Percentiles rank a stretch among this genome's conserved stretches.
Conservation (phyloP, 37 sponge, comb jelly and placozoan species). For the Lycopodina hypogea region DNA sequence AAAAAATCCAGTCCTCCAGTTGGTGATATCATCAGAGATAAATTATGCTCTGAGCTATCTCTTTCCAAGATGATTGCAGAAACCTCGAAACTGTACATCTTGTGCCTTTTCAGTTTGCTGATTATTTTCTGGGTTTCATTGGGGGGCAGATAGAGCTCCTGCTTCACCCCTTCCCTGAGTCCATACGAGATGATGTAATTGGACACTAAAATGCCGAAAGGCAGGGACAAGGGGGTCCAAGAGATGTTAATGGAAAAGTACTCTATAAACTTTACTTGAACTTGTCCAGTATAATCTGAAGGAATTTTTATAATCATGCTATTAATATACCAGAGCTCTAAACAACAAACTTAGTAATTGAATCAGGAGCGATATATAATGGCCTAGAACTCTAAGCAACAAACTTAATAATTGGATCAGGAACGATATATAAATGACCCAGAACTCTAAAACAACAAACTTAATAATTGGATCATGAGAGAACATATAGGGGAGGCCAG, state of each 20-base stretch:
- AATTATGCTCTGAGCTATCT: not conserved
- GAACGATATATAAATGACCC: no score
- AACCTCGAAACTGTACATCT: not conserved
- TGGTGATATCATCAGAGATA: not conserved
- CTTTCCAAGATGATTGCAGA: not conserved
- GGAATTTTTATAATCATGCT: no score
- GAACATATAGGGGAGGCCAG: no score
- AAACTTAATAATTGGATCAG: no score
- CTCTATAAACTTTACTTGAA: not conserved
- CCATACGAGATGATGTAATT: not conserved
- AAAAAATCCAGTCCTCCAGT: not conserved
- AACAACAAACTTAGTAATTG: no score
- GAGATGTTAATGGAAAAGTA: not conserved
- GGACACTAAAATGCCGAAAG: not conserved
- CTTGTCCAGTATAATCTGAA: not conserved
- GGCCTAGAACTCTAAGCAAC: no score
- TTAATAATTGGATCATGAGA: no score
- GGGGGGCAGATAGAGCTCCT: not conserved
- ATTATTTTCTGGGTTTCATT: not conserved
- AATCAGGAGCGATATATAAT: no score
- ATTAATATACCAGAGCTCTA: no score
- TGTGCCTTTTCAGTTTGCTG: not conserved
- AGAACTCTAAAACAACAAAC: no score
- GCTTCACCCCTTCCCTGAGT: not conserved
- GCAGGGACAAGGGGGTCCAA: not conserved